Evolutionary conservation across 2,797 vertebrate genomes (phyloP).

Genomic region (Carduelis carduelis): DNA sequence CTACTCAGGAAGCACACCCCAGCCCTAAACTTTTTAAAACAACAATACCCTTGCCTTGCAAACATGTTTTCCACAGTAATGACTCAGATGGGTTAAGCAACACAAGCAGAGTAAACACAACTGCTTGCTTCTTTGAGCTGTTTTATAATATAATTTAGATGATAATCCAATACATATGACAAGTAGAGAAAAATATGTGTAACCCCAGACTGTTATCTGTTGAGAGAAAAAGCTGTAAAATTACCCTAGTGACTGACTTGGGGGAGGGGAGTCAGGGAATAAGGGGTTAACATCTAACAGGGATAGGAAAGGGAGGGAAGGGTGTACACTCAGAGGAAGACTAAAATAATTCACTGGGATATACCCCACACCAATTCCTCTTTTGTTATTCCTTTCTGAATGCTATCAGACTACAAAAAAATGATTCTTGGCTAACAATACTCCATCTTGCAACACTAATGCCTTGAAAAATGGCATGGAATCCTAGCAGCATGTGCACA

Average conservation of each 20-base stretch:
- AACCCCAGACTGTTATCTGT: not conserved
- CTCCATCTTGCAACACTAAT: not conserved
- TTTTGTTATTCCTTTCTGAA: not conserved
- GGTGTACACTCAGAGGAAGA: not conserved
- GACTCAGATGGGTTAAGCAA: not conserved
- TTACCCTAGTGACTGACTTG: not conserved
- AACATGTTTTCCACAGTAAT: not conserved
- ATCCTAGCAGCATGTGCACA: not conserved
- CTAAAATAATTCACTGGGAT: slow-evolving; percentile 8
- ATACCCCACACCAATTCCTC: not conserved
- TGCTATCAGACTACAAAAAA: not conserved
- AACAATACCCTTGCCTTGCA: not conserved
- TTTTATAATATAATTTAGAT: slow-evolving; percentile 24
- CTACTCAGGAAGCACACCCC: not conserved
- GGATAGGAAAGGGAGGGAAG: not conserved
- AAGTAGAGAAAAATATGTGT: not conserved
- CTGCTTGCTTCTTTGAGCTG: not conserved
- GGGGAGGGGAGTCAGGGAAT: not conserved
- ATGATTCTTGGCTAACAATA: not conserved
- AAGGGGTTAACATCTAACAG: not conserved
- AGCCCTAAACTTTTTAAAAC: not conserved
- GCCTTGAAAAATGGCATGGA: not conserved
- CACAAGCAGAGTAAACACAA: not conserved
- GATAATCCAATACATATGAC: not conserved
- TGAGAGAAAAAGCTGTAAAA: slow-evolving; percentile 10